Conservation (phyloP, 2,888 invertebrate species). For the Strigamia maritima region DNA sequence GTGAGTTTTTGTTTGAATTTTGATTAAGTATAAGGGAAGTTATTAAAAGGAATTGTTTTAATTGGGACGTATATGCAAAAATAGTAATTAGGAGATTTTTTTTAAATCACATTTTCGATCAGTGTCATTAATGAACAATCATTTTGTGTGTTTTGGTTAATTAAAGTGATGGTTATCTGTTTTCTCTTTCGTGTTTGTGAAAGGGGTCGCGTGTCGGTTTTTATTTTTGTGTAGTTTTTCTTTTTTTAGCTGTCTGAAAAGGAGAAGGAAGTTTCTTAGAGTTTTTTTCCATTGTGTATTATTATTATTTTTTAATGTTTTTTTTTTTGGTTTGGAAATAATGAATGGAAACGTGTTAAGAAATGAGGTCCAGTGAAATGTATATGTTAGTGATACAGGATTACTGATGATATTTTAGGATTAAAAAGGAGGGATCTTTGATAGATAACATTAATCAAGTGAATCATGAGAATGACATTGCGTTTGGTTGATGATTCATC, state of each 20-base stretch:
- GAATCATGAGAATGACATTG: slow-evolving; percentile 2
- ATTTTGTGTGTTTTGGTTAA: neutral
- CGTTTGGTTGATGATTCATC: slow-evolving; percentile 6
- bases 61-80: slow-evolving; percentile 1
- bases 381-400: neutral
- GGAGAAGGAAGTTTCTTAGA: neutral
- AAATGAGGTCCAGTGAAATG: slow-evolving; percentile 2
- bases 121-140: neutral
- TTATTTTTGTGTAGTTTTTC: neutral
- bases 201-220: slow-evolving; percentile 21
- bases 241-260: neutral
- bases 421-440: neutral
- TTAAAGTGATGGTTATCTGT: slow-evolving; percentile 1
- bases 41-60: neutral
- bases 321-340: neutral
- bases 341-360: neutral
- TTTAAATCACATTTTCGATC: neutral
- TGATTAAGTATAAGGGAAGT: neutral
- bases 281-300: neutral
- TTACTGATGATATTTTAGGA: neutral
- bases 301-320: neutral
- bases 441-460: slow-evolving; percentile 12
- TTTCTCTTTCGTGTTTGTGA: neutral
- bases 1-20: neutral
- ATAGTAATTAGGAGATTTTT: neutral